Evolutionary conservation across 2,113 vertebrate species (phyloP), one percentile per base, ranked within the genome.

Genomic region (Cyrtonyx montezumae): DNA sequence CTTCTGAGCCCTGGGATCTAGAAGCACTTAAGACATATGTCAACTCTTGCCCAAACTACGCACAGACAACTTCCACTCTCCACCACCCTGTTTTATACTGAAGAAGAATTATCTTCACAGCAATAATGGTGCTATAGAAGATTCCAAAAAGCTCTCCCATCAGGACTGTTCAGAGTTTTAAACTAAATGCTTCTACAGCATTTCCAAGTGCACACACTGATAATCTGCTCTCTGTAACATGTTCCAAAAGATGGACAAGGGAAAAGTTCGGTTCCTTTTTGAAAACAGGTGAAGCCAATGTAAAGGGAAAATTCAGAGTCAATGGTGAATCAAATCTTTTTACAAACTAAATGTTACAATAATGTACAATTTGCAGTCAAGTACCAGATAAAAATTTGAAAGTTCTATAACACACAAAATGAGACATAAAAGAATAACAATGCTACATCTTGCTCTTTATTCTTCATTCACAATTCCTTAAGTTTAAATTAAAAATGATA

Each of bases 401-500:
- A 63, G 20, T 70, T 79, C 65, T 80, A 79, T 21, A 84, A 81
- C 2, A 46, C 8, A 61, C 2, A 84, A 75, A 73, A 88, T 40
- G 21, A n/a, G 20, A 85, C 49, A 22, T 53, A 32, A 0, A 26
- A 70, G n/a, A 85, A 71, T 0, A 88, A n/a, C 8, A 85, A 63
- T 8, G 43, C 4, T 30, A 66, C 18, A 40, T 40, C 22, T 59
- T 45, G 48, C 13, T 77, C 42, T 82, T 92, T 76, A 79, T 7
- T 79, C 16, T 36, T 58, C 46, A 68, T 51, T 70, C 51, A 85
- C 17, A 23, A 56, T 40, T 40, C 40, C 87, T 9, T 2, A 85
- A 75, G 2, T 51, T 78, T 18, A 83, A 92, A 91, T 82, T 76
- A 89, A 87, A 92, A 92, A 76, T 17, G 62, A 96, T 91, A 55